phyloP scores from a whole-genome alignment of 2,797 vertebrate genomes.

The Pachyuromys duprasi region DNA sequence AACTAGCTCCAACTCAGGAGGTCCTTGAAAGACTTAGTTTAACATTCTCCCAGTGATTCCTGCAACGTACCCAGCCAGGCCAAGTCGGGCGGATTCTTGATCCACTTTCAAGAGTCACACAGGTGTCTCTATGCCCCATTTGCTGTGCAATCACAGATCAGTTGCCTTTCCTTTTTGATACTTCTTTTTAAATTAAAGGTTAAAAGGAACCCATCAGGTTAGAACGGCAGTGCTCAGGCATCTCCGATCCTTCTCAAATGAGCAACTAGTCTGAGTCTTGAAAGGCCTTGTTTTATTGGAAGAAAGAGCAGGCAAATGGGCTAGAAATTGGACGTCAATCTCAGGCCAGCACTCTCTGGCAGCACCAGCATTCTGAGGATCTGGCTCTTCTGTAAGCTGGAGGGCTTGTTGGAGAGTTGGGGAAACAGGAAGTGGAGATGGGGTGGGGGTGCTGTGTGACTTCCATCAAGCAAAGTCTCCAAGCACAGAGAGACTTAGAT shows the following conservation, averaged over 20 bases:
- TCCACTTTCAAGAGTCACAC: not conserved
- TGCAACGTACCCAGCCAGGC: not conserved
- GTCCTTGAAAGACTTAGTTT: constrained; percentile 27
- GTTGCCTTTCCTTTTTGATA: not conserved
- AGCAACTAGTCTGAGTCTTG: not conserved
- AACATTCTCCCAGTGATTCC: not conserved
- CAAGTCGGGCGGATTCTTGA: not conserved
- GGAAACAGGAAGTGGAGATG: not conserved
- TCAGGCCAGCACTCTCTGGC: not conserved
- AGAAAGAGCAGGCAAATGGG: not conserved
- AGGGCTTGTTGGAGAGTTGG: too few species aligned
- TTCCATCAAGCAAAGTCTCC: not conserved
- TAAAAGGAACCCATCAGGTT: not conserved
- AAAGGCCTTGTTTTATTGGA: not conserved
- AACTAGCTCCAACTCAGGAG: not conserved
- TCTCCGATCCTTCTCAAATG: not conserved
- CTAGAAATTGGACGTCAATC: not conserved
- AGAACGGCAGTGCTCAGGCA: not conserved
- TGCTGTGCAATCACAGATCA: not conserved
- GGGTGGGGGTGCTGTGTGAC: not conserved
- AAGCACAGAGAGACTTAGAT: not conserved
- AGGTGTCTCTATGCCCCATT: not conserved
- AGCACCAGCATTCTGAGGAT: not conserved
- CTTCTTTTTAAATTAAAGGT: constrained; percentile 7
- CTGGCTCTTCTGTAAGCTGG: not conserved